Evolutionary conservation across 2,113 vertebrate genomes (phyloP).

Genomic region (Cebus imitator): DNA sequence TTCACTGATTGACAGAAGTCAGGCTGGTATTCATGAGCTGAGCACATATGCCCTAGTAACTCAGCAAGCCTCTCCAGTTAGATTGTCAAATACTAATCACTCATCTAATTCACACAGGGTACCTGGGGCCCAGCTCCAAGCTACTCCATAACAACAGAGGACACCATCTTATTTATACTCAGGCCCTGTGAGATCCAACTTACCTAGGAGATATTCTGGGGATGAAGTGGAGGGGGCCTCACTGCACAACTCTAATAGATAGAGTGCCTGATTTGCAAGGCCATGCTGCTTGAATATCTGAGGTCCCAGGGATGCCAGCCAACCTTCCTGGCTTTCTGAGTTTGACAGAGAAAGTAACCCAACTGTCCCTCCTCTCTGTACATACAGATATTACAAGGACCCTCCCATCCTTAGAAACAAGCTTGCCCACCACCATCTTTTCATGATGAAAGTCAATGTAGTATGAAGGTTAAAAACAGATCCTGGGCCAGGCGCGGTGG

Average conservation of each 20-base stretch:
- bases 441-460: not conserved
- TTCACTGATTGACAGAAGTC: not conserved
- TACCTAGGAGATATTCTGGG: not conserved
- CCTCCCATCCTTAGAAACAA: not conserved
- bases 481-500: too few species aligned
- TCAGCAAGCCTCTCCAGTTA: not conserved
- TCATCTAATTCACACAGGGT: too few species aligned
- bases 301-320: not conserved
- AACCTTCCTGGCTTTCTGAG: not conserved
- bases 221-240: not conserved
- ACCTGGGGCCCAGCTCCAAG: too few species aligned
- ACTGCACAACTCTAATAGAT: not conserved
- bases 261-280: not conserved
- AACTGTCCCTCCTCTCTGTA: not conserved
- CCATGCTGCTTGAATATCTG: not conserved
- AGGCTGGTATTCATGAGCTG: not conserved
- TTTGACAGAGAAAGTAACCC: not conserved
- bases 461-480: not conserved
- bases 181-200: not conserved
- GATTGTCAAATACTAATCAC: not conserved
- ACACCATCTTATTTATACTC: not conserved
- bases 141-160: not conserved
- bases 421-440: not conserved
- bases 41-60: accelerated
- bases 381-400: not conserved